Evolutionary conservation across 2,113 vertebrate genomes (phyloP).

Genomic region (Drymodes brunneopygia): DNA sequence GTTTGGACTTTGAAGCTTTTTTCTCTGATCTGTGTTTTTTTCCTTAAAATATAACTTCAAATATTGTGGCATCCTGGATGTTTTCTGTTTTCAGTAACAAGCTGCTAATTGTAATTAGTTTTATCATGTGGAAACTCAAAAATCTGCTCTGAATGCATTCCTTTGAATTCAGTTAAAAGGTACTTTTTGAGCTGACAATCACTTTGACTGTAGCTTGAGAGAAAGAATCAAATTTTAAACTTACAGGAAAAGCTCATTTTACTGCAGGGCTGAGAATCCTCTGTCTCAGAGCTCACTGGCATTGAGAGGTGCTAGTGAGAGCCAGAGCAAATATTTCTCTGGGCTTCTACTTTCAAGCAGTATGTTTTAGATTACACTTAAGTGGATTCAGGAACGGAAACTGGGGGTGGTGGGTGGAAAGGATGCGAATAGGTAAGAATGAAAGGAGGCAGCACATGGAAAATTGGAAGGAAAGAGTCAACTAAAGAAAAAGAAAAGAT

Average conservation of each 20-base stretch:
- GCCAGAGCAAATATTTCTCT: conserved; percentile 51
- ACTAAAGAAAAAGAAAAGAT: neutral
- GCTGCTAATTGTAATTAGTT: conserved; percentile 28
- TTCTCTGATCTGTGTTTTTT: neutral
- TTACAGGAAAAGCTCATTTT: conserved; percentile 49
- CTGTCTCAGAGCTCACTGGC: conserved; percentile 42
- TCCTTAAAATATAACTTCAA: neutral
- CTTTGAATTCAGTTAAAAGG: conserved; percentile 19
- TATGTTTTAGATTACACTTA: conserved; percentile 45
- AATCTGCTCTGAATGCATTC: neutral
- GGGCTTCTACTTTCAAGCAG: neutral
- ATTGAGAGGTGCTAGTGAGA: neutral
- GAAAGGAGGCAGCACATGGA: neutral
- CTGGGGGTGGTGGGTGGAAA: neutral
- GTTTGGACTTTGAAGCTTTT: neutral
- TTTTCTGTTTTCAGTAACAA: conserved; percentile 15
- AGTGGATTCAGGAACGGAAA: conserved; percentile 54
- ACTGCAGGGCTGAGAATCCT: conserved; percentile 24
- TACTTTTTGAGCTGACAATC: conserved; percentile 16
- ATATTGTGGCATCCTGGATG: neutral
- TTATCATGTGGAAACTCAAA: neutral
- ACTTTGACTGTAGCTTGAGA: neutral
- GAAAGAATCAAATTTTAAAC: neutral
- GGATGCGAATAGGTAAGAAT: neutral
- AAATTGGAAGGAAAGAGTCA: neutral